A percentile compares a stretch with the other conserved stretches of the same genome.
phyloP scores from a whole-genome alignment of 1,140 invertebrate species.

The Meteorus sp. region DNA sequence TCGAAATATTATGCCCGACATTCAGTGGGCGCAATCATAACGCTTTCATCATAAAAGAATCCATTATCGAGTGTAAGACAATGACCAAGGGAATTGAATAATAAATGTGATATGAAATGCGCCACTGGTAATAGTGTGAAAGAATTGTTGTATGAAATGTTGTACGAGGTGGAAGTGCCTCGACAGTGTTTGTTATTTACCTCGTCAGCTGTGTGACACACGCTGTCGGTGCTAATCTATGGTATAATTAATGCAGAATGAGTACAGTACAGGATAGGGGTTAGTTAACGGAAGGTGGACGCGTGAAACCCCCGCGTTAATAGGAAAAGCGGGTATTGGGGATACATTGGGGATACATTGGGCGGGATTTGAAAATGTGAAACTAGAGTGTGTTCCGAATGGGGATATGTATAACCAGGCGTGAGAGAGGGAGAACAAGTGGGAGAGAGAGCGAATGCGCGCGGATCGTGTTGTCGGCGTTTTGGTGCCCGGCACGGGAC shows the following conservation, averaged over 20 bases:
- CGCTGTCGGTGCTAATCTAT: neutral
- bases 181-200: no score
- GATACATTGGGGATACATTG: slow-evolving; percentile 8
- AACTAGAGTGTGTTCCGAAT: neutral
- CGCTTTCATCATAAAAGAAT: slow-evolving; percentile 16
- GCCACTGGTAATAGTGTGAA: no score
- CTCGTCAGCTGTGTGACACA: slow-evolving; percentile 4
- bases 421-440: neutral
- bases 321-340: slow-evolving; percentile 21
- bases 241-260: slow-evolving; percentile 10
- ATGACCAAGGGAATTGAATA: neutral
- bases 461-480: slow-evolving; percentile 37
- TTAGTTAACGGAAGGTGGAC: neutral
- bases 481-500: slow-evolving; percentile 54
- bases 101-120: no score
- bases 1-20: neutral
- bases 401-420: neutral
- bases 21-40: slow-evolving; percentile 5
- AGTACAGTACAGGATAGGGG: neutral
- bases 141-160: no score
- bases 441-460: slow-evolving; percentile 15
- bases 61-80: slow-evolving; percentile 15
- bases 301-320: neutral
- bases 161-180: no score
- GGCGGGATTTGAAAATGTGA: slow-evolving; percentile 9